These are phyloP conservation scores for Epinephelus lanceolatus DNA, from an alignment of 2,113 vertebrate species.

Conservation along the genomic window DNA sequence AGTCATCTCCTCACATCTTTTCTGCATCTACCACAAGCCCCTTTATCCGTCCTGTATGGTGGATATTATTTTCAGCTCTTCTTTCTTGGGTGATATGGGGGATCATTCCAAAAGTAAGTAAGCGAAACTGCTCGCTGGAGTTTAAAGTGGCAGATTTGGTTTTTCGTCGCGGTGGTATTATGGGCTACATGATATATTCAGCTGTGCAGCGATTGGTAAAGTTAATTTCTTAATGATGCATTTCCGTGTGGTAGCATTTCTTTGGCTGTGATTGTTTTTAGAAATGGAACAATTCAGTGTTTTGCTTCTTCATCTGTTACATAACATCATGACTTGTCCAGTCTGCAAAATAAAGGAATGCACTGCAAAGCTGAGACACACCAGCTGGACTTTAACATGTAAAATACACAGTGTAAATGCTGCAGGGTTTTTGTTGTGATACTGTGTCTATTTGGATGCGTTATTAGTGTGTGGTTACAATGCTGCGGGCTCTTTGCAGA, in stretches of 20 bases:
- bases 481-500: slow-evolving; percentile 83
- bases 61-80: slow-evolving; percentile 93
- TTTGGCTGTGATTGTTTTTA: not conserved
- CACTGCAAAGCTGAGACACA: not conserved
- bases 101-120: slow-evolving; percentile 98
- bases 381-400: not conserved
- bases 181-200: slow-evolving; percentile 18
- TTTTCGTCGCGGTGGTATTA: slow-evolving; percentile 37
- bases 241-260: not conserved
- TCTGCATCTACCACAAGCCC: slow-evolving; percentile 80
- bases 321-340: slow-evolving; percentile 48
- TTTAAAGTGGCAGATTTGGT: slow-evolving; percentile 40
- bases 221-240: slow-evolving; percentile 23
- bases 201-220: slow-evolving; percentile 23
- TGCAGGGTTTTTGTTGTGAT: not conserved
- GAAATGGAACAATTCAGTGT: slow-evolving; percentile 7
- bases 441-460: not conserved
- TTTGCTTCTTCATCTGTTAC: slow-evolving; percentile 50
- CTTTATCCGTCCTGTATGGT: slow-evolving; percentile 91
- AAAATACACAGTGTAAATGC: not conserved
- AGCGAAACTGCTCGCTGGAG: not conserved
- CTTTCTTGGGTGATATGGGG: slow-evolving; percentile 97
- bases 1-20: slow-evolving; percentile 82
- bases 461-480: slow-evolving; percentile 5
- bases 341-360: slow-evolving; percentile 34